A percentile compares a stretch with the other conserved stretches of the same genome.
Evolutionary conservation across 1,140 invertebrate genomes (phyloP).

Genomic region (Pollicipes pollicipes): DNA sequence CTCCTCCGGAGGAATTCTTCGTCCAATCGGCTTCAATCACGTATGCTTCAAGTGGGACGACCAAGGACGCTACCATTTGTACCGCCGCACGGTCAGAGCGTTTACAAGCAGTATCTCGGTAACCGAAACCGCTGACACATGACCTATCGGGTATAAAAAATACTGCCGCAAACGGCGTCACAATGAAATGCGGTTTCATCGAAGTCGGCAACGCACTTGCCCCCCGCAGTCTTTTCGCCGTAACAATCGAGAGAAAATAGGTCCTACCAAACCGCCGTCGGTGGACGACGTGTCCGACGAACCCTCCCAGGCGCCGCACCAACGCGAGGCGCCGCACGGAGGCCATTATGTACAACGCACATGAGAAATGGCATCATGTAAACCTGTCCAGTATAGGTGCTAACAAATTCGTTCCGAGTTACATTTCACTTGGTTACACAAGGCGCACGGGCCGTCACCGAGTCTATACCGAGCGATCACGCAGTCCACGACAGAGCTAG

Average conservation of each 20-base stretch:
- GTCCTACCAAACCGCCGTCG: neutral
- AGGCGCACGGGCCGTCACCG: neutral
- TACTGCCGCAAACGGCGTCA: neutral
- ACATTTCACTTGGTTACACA: neutral
- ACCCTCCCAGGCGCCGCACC: too few relatives aligned
- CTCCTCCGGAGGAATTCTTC: neutral
- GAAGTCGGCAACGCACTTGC: neutral
- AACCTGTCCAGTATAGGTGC: neutral
- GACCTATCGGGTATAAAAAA: neutral
- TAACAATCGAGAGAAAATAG: slow-evolving; percentile 1
- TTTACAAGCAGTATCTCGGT: neutral
- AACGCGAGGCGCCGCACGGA: neutral
- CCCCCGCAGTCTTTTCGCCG: neutral
- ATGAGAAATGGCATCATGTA: neutral
- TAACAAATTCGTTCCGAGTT: neutral
- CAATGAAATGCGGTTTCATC: neutral
- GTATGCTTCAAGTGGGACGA: neutral
- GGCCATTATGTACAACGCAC: neutral
- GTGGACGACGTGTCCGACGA: too few relatives aligned
- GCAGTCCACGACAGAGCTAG: neutral
- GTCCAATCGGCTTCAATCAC: neutral
- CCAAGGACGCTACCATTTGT: neutral
- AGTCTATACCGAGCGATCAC: neutral
- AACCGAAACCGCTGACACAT: neutral
- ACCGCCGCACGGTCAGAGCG: neutral